phyloP scores from a whole-genome alignment of 2,113 vertebrate genomes.

The Platysteira castanea region DNA sequence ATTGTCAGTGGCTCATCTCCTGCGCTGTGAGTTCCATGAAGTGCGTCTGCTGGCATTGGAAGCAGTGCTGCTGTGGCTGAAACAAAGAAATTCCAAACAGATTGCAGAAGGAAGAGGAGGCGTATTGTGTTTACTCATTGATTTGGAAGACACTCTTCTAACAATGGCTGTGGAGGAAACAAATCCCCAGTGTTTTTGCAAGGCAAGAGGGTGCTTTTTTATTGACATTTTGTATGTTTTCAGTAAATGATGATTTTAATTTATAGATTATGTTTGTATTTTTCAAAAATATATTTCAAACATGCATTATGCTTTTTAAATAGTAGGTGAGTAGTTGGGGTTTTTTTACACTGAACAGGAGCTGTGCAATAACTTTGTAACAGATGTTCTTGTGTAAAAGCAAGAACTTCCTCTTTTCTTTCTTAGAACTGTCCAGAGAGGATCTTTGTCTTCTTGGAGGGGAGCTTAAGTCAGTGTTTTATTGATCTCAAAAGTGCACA shows the following conservation, averaged over 20 bases:
- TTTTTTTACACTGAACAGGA: neutral
- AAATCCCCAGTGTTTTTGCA: slow-evolving; percentile 85
- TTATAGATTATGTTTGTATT: neutral
- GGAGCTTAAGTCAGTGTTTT: neutral
- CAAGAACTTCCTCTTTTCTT: neutral
- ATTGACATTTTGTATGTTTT: neutral
- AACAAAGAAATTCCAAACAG: slow-evolving; percentile 5
- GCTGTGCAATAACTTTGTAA: neutral
- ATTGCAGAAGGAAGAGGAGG: neutral
- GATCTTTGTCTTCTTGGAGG: neutral
- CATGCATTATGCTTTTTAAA: neutral
- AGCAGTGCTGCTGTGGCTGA: slow-evolving; percentile 71
- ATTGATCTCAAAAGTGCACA: neutral
- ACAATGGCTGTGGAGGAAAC: slow-evolving; percentile 79
- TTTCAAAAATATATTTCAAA: neutral
- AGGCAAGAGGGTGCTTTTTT: slow-evolving; percentile 68
- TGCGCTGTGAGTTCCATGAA: slow-evolving; percentile 81
- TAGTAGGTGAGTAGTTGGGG: fast-evolving
- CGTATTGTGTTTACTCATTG: slow-evolving; percentile 50
- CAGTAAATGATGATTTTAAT: neutral
- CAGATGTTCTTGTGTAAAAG: neutral
- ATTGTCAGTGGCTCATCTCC: slow-evolving; percentile 62
- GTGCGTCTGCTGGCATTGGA: slow-evolving; percentile 81
- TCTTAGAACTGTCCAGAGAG: neutral
- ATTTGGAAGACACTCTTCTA: slow-evolving; percentile 72